These are phyloP conservation scores for Acipenser oxyrinchus DNA, from an alignment of 2,797 vertebrate genomes.

Conservation along the genomic window DNA sequence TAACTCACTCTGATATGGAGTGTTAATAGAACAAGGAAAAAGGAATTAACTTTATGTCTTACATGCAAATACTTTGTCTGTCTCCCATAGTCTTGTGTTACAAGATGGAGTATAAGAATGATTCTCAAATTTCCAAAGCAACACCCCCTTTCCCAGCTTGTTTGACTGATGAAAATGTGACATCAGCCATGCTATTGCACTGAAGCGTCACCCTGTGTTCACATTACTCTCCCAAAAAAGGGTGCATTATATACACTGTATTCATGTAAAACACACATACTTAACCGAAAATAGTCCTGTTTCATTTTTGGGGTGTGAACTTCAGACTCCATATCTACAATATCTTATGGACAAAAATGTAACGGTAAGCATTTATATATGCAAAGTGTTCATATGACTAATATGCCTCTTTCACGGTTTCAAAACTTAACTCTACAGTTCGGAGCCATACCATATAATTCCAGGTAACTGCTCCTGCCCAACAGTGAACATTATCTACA, in stretches of 20 bases:
- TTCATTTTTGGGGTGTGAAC: no score
- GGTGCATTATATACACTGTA: not conserved
- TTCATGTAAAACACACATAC: no score
- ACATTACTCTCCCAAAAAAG: not conserved
- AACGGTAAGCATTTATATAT: no score
- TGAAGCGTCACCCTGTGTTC: not conserved
- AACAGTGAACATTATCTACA: no score
- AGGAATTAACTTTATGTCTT: conserved; percentile 55
- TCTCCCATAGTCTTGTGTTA: conserved; percentile 50
- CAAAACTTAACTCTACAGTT: no score
- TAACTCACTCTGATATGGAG: conserved; percentile 25
- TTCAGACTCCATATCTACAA: no score
- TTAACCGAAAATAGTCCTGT: no score
- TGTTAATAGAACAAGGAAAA: conserved; percentile 50
- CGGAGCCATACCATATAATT: no score
- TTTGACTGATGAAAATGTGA: conserved; percentile 33
- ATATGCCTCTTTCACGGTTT: no score
- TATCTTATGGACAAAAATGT: no score
- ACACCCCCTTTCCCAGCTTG: conserved; percentile 31
- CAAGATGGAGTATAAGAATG: conserved; percentile 35
- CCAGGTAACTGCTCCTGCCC: no score
- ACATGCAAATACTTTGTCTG: conserved; percentile 55
- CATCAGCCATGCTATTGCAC: conserved; percentile 15
- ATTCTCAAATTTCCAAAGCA: conserved; percentile 54
- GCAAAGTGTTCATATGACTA: no score